phyloP scores from a whole-genome alignment of 1,140 invertebrate species.

The Phenacoccus solenopsis region DNA sequence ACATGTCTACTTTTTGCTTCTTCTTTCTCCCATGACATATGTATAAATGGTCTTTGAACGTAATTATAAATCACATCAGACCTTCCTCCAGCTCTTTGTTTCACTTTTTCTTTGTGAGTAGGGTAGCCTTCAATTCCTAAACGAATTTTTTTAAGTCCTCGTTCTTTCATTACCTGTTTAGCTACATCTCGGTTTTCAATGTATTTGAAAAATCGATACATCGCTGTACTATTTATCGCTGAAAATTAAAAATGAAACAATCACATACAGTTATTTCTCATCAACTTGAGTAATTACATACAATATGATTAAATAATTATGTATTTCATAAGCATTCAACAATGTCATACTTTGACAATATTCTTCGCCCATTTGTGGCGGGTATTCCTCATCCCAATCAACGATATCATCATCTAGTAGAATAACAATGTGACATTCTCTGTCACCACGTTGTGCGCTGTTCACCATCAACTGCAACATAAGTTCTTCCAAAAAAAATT shows the following conservation, averaged over 20 bases:
- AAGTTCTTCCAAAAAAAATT: constrained; percentile 86
- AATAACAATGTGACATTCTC: constrained; percentile 89
- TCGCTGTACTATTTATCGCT: constrained; percentile 77
- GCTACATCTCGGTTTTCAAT: constrained; percentile 99
- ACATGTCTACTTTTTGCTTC: constrained; percentile 98
- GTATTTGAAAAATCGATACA: constrained; percentile 98
- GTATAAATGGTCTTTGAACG: constrained; percentile 97
- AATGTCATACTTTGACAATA: constrained; percentile 70
- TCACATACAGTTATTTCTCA: neutral
- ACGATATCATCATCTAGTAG: constrained; percentile 90
- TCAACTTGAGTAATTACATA: neutral
- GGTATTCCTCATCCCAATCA: constrained; percentile 98
- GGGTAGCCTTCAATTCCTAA: constrained; percentile 98
- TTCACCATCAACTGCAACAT: constrained; percentile 94
- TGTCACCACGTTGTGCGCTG: constrained; percentile 77
- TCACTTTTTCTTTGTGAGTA: constrained; percentile 96
- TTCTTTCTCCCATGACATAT: constrained; percentile 99
- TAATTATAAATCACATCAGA: constrained; percentile 97
- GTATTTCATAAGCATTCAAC: constrained; percentile 5
- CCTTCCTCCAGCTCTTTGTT: constrained; percentile 75
- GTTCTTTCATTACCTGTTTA: constrained; percentile 95
- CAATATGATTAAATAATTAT: neutral
- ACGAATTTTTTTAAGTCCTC: constrained; percentile 97
- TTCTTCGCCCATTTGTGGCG: constrained; percentile 97
- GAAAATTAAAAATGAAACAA: too few species aligned